A percentile compares a stretch with the other conserved stretches of the same genome.
phyloP scores from a whole-genome alignment of 2,113 vertebrate species.

The Ancistrus triradiatus region DNA sequence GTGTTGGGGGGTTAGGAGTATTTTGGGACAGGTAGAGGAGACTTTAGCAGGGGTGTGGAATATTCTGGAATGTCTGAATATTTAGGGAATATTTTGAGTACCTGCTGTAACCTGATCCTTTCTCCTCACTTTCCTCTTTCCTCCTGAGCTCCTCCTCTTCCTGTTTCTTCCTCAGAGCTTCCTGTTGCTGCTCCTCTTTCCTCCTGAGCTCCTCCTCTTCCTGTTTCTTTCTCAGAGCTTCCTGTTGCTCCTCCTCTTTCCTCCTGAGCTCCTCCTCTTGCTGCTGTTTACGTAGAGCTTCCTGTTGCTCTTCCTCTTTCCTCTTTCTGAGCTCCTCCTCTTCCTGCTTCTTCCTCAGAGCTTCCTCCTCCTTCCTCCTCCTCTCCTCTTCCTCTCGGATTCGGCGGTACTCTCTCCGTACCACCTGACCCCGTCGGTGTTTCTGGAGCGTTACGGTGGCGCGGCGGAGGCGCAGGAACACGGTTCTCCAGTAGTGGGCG shows the following conservation, averaged over 20 bases:
- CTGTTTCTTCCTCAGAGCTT: conserved; percentile 4
- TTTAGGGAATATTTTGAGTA: too few species aligned
- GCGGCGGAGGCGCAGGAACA: conserved; percentile 69
- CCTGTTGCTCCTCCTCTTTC: conserved; percentile 37
- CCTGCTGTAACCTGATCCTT: conserved; percentile 30
- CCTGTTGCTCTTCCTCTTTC: conserved; percentile 60
- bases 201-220: conserved; percentile 32
- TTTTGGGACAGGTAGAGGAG: too few species aligned
- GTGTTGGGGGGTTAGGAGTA: too few species aligned
- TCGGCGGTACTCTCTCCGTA: conserved; percentile 67
- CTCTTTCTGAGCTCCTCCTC: conserved; percentile 55
- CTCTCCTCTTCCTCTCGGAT: conserved; percentile 71
- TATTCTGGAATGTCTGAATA: not conserved
- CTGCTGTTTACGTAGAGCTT: conserved; percentile 53
- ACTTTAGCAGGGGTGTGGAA: not conserved
- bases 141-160: conserved; percentile 30
- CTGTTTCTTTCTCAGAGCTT: conserved; percentile 5
- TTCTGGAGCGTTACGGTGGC: conserved; percentile 80
- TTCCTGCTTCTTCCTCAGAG: conserved; percentile 51
- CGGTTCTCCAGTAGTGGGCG: conserved; percentile 77
- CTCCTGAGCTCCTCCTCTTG: conserved; percentile 34
- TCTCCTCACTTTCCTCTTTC: conserved; percentile 5
- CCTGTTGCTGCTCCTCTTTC: conserved; percentile 28
- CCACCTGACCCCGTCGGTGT: conserved; percentile 75
- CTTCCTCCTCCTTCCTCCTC: conserved; percentile 20